These are phyloP conservation scores for Erythrocercus mccallii DNA, from an alignment of 2,113 vertebrate species.

Conservation along the genomic window DNA sequence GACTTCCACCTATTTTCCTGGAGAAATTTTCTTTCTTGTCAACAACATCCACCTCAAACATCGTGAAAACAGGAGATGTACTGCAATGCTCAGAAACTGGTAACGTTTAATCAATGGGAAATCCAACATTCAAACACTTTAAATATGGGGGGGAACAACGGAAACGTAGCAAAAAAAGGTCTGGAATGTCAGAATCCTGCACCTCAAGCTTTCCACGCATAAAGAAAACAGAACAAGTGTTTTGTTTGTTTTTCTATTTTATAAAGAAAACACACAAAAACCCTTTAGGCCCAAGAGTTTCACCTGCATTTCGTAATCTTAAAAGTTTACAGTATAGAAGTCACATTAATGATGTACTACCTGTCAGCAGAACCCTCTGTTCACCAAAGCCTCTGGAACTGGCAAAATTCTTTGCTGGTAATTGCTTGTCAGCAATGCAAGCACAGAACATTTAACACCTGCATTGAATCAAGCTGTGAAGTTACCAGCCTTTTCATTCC, in stretches of 20 bases:
- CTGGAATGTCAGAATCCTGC: conserved; percentile 52
- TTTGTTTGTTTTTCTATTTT: conserved; percentile 58
- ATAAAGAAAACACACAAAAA: conserved; percentile 66
- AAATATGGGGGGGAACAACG: conserved; percentile 42
- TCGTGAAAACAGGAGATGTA: neutral
- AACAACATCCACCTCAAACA: neutral
- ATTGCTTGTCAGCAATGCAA: neutral
- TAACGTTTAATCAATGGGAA: conserved; percentile 44
- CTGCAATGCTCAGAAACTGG: neutral
- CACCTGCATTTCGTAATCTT: conserved; percentile 57
- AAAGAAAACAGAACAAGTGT: conserved; percentile 56
- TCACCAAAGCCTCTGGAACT: neutral
- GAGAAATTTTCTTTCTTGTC: neutral
- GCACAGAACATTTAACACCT: neutral
- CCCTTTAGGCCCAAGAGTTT: conserved; percentile 61
- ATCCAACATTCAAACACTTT: conserved; percentile 36
- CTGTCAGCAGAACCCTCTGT: conserved; percentile 50
- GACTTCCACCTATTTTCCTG: neutral
- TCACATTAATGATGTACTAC: conserved; percentile 62
- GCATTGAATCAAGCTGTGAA: neutral
- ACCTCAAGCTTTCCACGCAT: conserved; percentile 27
- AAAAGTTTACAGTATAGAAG: conserved; percentile 68
- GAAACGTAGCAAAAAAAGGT: neutral
- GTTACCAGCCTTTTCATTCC: neutral
- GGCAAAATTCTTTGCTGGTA: neutral